Base-by-base conservation (phyloP, 2,113 vertebrate species). In the Lathamus discolor region DNA sequence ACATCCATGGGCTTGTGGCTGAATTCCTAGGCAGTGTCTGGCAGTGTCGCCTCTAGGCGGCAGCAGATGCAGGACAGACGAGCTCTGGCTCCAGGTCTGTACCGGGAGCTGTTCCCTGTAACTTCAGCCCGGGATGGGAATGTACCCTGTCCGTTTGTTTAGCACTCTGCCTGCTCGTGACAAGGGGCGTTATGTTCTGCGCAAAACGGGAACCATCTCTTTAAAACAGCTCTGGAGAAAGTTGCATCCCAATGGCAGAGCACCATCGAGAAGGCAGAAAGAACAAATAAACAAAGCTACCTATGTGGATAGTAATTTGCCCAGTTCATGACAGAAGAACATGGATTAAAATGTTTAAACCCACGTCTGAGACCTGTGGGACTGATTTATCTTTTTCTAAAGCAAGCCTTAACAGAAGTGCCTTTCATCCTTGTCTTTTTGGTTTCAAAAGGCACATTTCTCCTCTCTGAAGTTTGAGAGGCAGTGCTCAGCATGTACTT, bases 1-100 rank as follows among this genome's bases (percentile, higher is more conserved):
- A 4, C 17, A 0, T 2, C 1, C 18, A 3, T 0, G 27, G 70
- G 5, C 10, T 17, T 1, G 35, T 0, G 12, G 46, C 14, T 10
- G 41, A 11, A 31, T 24, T 37, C 29, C 19, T 8, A 10, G 44
- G 6, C 67, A 13, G 1, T 5, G 15, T 12, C 24, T 25, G 54
- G 49, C 73, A 57, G 70, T 9, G 3, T 3, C 17, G 31, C 84
- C 93, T 59, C 61, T 10, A 44, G 87, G 72, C 23, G 85, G 85
- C 92, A 86, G 95, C 73, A 90, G 3, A 10, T 2, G 31, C 0
- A 2, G 13, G 41, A 12, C 16, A 11, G 25, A 3, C 14, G 67
- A 48, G 35, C 15, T 7, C 15, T 28, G 33, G 35, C 72, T 24
- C 10, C 2, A 9, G 1, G 24, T 11, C 37, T 62, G 48, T 13